Evolutionary conservation across 2,797 vertebrate genomes (phyloP).

Genomic region (Centroberyx gerrardi): DNA sequence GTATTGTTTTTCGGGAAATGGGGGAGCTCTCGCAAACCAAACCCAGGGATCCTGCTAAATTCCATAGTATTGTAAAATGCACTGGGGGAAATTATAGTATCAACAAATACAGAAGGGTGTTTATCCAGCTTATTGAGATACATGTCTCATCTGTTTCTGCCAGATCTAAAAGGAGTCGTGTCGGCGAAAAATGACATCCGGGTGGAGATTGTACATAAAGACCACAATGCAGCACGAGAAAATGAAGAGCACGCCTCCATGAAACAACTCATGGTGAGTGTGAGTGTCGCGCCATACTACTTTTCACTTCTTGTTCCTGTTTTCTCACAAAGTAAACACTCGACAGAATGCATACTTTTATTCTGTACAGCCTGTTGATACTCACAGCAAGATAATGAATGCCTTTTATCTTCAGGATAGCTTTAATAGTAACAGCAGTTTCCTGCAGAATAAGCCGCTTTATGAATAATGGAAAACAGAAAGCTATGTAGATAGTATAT

Average conservation of each 20-base stretch:
- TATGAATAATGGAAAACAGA: constrained; percentile 65
- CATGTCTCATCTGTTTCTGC: constrained; percentile 57
- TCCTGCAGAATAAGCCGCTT: constrained; percentile 42
- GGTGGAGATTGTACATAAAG: constrained; percentile 98
- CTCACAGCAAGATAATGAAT: constrained; percentile 60
- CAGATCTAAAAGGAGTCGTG: constrained; percentile 97
- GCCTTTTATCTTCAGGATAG: constrained; percentile 49
- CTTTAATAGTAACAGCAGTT: constrained; percentile 54
- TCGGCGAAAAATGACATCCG: constrained; percentile 98
- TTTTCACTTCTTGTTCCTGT: constrained; percentile 37
- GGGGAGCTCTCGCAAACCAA: constrained; percentile 60
- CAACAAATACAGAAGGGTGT: constrained; percentile 63
- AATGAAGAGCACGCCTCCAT: constrained; percentile 94
- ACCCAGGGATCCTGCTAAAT: constrained; percentile 67
- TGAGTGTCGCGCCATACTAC: constrained; percentile 75
- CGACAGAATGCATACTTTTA: background rate
- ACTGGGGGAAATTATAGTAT: constrained; percentile 59
- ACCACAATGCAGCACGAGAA: constrained; percentile 92
- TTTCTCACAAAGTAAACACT: constrained; percentile 20
- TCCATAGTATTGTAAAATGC: constrained; percentile 59
- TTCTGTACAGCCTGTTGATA: constrained; percentile 20
- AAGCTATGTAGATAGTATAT: constrained; percentile 33
- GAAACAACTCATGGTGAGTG: constrained; percentile 98
- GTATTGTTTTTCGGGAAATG: constrained; percentile 62
- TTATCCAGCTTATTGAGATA: constrained; percentile 61